Percentiles rank a stretch among this genome's conserved stretches.
These are phyloP conservation scores for Dione vanillae DNA, from an alignment of 2,888 invertebrate species.

Conservation along the genomic window DNA sequence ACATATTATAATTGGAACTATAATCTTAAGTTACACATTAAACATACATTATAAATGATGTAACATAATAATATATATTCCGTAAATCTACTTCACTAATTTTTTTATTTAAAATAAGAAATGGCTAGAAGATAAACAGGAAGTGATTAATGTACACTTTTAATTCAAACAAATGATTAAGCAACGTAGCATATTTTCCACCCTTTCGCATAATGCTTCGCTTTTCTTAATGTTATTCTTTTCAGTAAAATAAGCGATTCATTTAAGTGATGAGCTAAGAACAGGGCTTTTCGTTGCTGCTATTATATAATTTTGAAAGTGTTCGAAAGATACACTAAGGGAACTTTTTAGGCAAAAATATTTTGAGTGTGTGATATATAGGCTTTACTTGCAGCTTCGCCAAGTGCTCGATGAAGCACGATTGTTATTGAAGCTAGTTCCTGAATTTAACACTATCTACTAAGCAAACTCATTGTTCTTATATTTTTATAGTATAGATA, in stretches of 20 bases:
- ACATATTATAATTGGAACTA: not conserved
- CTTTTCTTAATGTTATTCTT: constrained; percentile 53
- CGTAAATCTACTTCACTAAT: not conserved
- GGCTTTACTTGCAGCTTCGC: no score
- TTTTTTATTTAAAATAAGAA: not conserved
- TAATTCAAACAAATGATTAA: constrained; percentile 62
- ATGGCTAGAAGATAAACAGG: constrained; percentile 29
- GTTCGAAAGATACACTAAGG: constrained; percentile 50
- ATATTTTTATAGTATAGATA: no score
- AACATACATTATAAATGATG: not conserved
- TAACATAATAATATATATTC: not conserved
- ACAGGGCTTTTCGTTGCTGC: constrained; percentile 66
- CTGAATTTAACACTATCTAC: no score
- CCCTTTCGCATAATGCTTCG: constrained; percentile 52
- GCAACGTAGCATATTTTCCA: constrained; percentile 64
- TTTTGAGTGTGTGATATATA: no score
- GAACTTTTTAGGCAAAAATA: constrained; percentile 54
- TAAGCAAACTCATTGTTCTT: no score
- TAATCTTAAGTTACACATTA: not conserved
- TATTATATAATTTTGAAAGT: constrained; percentile 57
- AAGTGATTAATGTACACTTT: constrained; percentile 39
- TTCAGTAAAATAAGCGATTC: constrained; percentile 69
- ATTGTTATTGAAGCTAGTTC: no score
- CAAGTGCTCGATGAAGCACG: no score
- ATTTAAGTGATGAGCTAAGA: constrained; percentile 64